These are phyloP conservation scores for Drosophila prostipennis DNA, from an alignment of 2,888 invertebrate genomes.

Conservation along the genomic window DNA sequence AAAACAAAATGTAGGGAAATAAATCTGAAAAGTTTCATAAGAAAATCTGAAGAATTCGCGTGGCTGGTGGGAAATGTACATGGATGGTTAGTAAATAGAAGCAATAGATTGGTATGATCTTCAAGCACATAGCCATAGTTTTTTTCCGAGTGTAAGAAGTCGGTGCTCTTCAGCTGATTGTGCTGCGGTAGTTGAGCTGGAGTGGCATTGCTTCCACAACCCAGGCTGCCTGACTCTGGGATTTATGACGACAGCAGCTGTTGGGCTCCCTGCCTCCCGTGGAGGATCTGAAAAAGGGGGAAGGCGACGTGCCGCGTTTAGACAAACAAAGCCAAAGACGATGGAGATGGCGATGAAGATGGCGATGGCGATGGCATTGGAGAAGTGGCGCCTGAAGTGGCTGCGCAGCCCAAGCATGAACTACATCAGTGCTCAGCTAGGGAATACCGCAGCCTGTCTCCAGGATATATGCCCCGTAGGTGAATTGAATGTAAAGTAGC, in stretches of 20 bases:
- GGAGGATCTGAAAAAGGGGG: constrained; percentile 8
- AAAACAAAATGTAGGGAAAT: too few species aligned
- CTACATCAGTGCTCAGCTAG: constrained; percentile 19
- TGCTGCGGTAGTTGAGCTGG: constrained; percentile 27
- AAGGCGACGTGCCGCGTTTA: constrained; percentile 45
- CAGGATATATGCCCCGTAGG: constrained; percentile 17
- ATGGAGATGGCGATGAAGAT: constrained; percentile 9
- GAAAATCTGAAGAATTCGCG: not conserved
- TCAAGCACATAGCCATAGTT: not conserved
- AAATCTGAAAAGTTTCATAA: too few species aligned
- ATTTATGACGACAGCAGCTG: constrained; percentile 74
- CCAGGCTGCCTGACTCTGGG: constrained; percentile 49
- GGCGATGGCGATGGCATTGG: constrained; percentile 5
- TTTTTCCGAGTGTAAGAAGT: not conserved
- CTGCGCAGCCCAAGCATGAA: constrained; percentile 2
- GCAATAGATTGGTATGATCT: too few species aligned
- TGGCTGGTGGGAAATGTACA: too few species aligned
- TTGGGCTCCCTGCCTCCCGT: constrained; percentile 36
- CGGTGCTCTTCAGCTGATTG: constrained; percentile 28
- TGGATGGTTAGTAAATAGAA: too few species aligned
- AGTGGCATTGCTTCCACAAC: constrained; percentile 26
- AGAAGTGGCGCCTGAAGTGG: constrained; percentile 10
- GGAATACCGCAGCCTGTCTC: constrained; percentile 36
- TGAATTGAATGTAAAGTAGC: constrained; percentile 41
- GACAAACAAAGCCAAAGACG: constrained; percentile 47